Conservation (phyloP, 2,113 vertebrate species). For the Trachemys scripta region DNA sequence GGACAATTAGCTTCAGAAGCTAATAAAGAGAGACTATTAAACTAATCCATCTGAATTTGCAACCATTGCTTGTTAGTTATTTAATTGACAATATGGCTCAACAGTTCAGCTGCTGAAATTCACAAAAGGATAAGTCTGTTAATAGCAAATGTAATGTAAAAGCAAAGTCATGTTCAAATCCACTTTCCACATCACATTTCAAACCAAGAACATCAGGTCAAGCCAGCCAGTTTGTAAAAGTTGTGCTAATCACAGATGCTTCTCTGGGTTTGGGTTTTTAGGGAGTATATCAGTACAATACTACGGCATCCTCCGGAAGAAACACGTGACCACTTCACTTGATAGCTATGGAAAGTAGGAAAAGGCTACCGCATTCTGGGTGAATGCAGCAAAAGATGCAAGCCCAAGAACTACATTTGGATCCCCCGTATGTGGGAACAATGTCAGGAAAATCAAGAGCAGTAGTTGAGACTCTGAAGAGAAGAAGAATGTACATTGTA, state of each 20-base stretch:
- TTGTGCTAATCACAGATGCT: not conserved
- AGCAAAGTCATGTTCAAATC: conserved; percentile 4
- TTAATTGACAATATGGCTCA: conserved; percentile 15
- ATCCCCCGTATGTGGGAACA: not conserved
- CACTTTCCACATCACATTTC: not conserved
- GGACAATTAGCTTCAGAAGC: not conserved
- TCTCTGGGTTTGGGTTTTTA: not conserved
- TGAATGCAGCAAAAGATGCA: not conserved
- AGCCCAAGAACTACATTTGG: not conserved
- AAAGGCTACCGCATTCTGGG: not conserved
- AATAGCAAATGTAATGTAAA: not conserved
- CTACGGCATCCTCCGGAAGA: not conserved
- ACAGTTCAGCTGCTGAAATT: not conserved
- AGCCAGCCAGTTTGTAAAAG: not conserved
- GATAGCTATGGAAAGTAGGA: not conserved
- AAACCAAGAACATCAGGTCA: not conserved
- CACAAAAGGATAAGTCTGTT: conserved; percentile 32
- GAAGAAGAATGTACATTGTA: not conserved
- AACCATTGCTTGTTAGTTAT: not conserved
- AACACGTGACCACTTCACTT: not conserved
- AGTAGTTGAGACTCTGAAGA: not conserved
- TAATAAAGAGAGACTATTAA: not conserved
- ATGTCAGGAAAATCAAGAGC: not conserved
- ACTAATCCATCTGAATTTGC: not conserved
- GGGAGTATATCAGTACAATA: not conserved